Conservation (phyloP, 2,888 invertebrate genomes). For the Parnassius apollo region DNA sequence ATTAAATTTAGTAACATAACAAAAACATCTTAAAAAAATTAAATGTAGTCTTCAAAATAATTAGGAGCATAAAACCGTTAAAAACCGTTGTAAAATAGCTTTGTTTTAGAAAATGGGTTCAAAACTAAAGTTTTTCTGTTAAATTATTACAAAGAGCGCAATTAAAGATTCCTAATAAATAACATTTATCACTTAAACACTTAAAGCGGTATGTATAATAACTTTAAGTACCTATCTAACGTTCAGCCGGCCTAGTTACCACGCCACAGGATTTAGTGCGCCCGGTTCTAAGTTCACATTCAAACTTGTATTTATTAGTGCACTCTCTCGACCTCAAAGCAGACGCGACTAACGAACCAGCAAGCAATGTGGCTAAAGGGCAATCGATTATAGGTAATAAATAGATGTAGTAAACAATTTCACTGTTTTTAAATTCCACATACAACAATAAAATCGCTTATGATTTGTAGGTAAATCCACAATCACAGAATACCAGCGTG, state of each 20-base stretch:
- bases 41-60: no score
- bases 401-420: conserved; percentile 16
- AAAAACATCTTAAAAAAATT: no score
- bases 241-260: conserved; percentile 41
- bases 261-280: conserved; percentile 44
- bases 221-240: conserved; percentile 9
- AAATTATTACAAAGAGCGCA: no score
- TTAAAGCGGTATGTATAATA: conserved; percentile 5
- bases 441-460: no score
- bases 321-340: conserved; percentile 45
- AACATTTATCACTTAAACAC: conserved; percentile 8
- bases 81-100: no score
- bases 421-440: conserved; percentile 1
- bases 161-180: no score
- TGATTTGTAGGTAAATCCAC: no score
- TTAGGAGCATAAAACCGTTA: no score
- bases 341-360: conserved; percentile 46
- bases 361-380: conserved; percentile 20
- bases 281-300: conserved; percentile 42
- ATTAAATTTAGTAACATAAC: no score
- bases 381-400: conserved; percentile 24
- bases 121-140: no score
- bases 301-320: conserved; percentile 47
- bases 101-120: no score
- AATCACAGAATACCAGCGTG: no score